Percentiles rank a stretch among this genome's conserved stretches.
These are phyloP conservation scores for Acleris laterana DNA, from an alignment of 2,888 invertebrate species.

Conservation along the genomic window DNA sequence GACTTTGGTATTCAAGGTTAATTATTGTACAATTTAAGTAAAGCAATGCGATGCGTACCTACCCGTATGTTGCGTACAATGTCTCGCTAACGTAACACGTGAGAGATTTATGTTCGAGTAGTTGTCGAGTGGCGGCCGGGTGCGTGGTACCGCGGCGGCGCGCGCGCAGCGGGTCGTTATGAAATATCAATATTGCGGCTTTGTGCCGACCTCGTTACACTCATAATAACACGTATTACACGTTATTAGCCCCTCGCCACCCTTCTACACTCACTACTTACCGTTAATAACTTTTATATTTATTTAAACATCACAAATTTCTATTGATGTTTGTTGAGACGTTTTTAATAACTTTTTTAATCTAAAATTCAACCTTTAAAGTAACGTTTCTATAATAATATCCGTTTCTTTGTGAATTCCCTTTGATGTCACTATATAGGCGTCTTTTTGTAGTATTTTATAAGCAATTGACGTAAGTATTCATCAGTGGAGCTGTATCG, in stretches of 20 bases:
- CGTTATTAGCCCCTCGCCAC: too few relatives aligned
- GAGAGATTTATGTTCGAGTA: slow-evolving; percentile 1
- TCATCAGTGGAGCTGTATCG: slow-evolving; percentile 11
- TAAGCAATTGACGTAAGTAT: slow-evolving; percentile 12
- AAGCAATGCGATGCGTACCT: too few relatives aligned
- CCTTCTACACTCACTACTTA: not conserved
- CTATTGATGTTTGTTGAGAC: slow-evolving; percentile 33
- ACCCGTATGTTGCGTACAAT: too few relatives aligned
- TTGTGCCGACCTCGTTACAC: slow-evolving; percentile 24
- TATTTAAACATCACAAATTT: not conserved
- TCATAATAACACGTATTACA: slow-evolving; percentile 32
- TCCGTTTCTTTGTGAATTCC: slow-evolving; percentile 19
- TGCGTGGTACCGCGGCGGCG: slow-evolving; percentile 22
- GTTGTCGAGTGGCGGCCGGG: not conserved
- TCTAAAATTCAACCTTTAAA: slow-evolving; percentile 9
- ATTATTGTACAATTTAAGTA: too few relatives aligned
- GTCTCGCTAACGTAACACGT: not conserved
- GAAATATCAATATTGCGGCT: slow-evolving; percentile 37
- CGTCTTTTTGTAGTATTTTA: slow-evolving; percentile 4
- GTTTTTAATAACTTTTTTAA: slow-evolving; percentile 20
- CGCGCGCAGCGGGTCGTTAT: slow-evolving; percentile 30
- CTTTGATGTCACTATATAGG: slow-evolving; percentile 24
- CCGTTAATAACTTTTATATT: slow-evolving; percentile 10
- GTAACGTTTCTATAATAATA: slow-evolving; percentile 31
- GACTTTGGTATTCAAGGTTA: too few relatives aligned